These are phyloP conservation scores for Microtus ochrogaster DNA, from an alignment of 2,113 vertebrate genomes.

Conservation along the genomic window DNA sequence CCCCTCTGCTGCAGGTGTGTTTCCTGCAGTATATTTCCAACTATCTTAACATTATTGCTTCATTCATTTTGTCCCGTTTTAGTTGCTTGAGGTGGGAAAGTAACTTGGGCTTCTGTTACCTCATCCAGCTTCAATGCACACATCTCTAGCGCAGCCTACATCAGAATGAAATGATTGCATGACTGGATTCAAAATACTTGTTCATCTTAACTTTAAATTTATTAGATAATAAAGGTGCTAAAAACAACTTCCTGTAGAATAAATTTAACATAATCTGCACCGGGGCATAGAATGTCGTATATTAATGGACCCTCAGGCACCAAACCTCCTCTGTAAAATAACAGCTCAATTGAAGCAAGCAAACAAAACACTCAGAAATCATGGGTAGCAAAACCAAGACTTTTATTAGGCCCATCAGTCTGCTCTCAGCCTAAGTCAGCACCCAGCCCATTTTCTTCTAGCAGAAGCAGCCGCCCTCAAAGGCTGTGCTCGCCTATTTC, in stretches of 20 bases:
- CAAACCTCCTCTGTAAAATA: not conserved
- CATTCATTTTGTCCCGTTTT: not conserved
- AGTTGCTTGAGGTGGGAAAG: not conserved
- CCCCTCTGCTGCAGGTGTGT: not conserved
- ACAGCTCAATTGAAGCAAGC: not conserved
- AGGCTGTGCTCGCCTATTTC: not conserved
- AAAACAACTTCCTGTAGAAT: slow-evolving; percentile 6
- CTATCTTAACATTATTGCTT: not conserved
- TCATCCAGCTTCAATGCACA: accelerated
- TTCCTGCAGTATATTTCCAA: not conserved
- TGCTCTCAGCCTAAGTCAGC: not conserved
- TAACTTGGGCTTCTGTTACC: too few relatives aligned
- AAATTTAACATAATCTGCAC: not conserved
- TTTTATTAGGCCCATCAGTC: not conserved
- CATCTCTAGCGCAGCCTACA: not conserved
- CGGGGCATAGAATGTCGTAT: not conserved
- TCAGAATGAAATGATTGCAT: not conserved
- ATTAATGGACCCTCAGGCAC: not conserved
- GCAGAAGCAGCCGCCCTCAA: not conserved
- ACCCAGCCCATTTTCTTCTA: too few relatives aligned
- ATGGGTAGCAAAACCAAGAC: not conserved
- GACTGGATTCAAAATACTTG: not conserved
- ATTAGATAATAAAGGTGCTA: not conserved
- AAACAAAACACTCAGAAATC: not conserved
- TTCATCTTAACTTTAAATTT: slow-evolving; percentile 11